These are phyloP conservation scores for Scaptodrosophila latifasciaeformis DNA, from an alignment of 2,888 invertebrate genomes.

Conservation along the genomic window DNA sequence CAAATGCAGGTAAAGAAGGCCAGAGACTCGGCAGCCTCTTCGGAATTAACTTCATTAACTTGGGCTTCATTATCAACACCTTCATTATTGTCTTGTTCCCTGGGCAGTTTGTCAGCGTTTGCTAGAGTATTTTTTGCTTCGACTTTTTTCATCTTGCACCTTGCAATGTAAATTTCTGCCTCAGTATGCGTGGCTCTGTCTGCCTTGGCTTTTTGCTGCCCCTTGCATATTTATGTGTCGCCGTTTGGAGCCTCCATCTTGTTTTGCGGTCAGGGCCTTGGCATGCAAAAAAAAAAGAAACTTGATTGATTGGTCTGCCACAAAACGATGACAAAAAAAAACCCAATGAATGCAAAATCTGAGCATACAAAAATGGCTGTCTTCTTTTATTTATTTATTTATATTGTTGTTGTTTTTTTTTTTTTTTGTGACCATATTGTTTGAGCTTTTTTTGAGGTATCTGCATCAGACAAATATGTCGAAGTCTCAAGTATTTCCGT, in stretches of 20 bases:
- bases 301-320: constrained; percentile 73
- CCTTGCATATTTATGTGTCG: constrained; percentile 57
- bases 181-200: constrained; percentile 17
- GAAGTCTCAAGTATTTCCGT: constrained; percentile 4
- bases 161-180: constrained; percentile 69
- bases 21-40: constrained; percentile 24
- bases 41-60: no score
- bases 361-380: constrained; percentile 6
- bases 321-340: constrained; percentile 25
- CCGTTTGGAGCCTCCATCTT: constrained; percentile 49
- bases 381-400: neutral
- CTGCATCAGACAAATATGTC: constrained; percentile 16
- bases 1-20: constrained; percentile 49
- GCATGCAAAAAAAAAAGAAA: constrained; percentile 65
- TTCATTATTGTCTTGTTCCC: neutral
- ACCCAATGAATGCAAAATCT: constrained; percentile 4
- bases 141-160: constrained; percentile 32
- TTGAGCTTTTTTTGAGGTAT: constrained; percentile 20
- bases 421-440: neutral
- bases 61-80: no score
- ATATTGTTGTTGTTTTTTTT: neutral
- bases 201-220: constrained; percentile 18
- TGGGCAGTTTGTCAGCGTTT: neutral
- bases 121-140: neutral
- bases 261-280: constrained; percentile 27